A percentile compares a stretch with the other conserved stretches of the same genome.
Evolutionary conservation across 2,797 vertebrate species (phyloP).

Genomic region (Chiroxiphia lanceolata): DNA sequence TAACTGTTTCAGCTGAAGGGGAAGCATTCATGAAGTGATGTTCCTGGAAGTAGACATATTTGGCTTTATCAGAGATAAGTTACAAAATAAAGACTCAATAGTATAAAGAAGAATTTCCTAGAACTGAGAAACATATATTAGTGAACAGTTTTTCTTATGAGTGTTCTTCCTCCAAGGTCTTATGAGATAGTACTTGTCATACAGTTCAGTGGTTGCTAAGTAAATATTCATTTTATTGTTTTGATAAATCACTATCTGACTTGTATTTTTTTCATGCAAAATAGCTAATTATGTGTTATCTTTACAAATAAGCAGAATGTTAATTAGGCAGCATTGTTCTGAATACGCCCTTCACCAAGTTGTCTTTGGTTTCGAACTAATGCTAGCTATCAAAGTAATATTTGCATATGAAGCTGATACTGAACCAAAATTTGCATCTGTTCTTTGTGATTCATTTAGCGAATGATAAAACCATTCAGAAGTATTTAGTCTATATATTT

Average conservation of each 20-base stretch:
- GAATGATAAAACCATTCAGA: neutral
- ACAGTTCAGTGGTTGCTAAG: neutral
- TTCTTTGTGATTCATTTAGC: neutral
- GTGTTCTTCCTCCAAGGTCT: neutral
- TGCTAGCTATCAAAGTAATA: neutral
- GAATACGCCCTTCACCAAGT: neutral
- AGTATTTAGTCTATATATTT: neutral
- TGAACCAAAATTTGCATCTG: neutral
- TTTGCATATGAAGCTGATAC: neutral
- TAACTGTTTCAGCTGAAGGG: neutral
- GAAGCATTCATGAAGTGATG: neutral
- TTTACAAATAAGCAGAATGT: neutral
- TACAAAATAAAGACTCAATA: neutral
- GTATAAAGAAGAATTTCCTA: neutral
- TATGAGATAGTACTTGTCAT: neutral
- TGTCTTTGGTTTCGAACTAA: neutral
- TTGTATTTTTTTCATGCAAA: neutral
- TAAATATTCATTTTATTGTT: neutral
- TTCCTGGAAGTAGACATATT: neutral
- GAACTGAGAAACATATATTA: neutral
- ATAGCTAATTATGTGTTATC: neutral
- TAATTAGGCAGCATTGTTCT: neutral
- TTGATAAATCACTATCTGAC: neutral
- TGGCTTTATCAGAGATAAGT: neutral
- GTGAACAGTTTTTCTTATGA: neutral